Base-by-base conservation (phyloP, 2,797 vertebrate genomes). In the Enoplosus armatus region DNA sequence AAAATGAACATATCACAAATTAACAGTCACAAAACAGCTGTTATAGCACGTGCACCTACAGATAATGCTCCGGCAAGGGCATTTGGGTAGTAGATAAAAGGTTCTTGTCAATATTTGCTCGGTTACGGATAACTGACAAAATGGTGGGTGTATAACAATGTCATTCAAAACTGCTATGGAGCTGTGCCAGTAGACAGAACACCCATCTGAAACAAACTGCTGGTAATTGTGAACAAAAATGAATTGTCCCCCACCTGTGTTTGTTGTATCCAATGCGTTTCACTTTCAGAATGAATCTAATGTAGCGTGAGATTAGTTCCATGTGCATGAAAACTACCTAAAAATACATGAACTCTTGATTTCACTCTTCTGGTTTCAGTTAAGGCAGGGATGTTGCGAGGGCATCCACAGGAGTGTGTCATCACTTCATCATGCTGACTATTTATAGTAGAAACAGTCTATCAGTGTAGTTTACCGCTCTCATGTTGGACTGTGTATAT, bases 261-360 rank as follows among this genome's bases (percentile, higher is more conserved):
- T 58, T 39, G 24, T 18, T 66, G 8, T 22, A 1, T 74, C 5
- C 10, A 20, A 9, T 16, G 37, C 37, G 14, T 39, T 39, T 39
- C 2, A 15, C 33, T 68, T 56, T 77, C 26, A 64, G 27, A 64
- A n/a, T 43, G 15, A 50, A 24, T 26, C 15, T 2, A 18, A 31
- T 33, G 1, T 15, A 10, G 8, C 31, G n/a, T 33, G 27, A 56
- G 0, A 20, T 58, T 29, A 45, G 15, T 6, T 55, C 0, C 1
- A 6, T 8, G 1, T 29, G 2, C 11, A 7, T 20, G 35, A 39
- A 58, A 50, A 64, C 1, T 8, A 45, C 54, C 45, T 9, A 18
- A 50, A 81, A 85, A 72, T 56, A 2, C 77, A 67, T 5, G 8
- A 67, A 70, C 87, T 75, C 1, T 76, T 47, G 64, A 5, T 74